A percentile compares a stretch with the other conserved stretches of the same genome.
Conservation (phyloP, 2,888 invertebrate genomes). For the Rhodophaea formosa region DNA sequence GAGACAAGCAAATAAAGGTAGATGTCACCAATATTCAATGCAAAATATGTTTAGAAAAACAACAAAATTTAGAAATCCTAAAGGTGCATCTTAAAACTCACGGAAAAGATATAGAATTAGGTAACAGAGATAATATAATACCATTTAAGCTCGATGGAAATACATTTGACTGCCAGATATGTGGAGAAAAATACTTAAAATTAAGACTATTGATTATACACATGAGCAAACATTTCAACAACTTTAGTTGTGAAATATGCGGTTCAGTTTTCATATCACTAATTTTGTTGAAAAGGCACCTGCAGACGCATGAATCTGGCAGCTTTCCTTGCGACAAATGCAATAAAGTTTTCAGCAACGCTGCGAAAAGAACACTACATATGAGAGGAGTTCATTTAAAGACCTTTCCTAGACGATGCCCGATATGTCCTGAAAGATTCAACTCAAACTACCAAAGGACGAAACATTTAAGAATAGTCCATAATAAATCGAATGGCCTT, state of each 20-base stretch:
- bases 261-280: conserved; percentile 58
- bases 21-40: conserved; percentile 57
- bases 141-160: conserved; percentile 58
- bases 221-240: conserved; percentile 67
- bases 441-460: conserved; percentile 62
- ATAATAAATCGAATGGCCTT: conserved; percentile 50
- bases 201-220: conserved; percentile 58
- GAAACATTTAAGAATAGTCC: conserved; percentile 58
- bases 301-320: conserved; percentile 54
- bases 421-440: conserved; percentile 62
- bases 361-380: conserved; percentile 53
- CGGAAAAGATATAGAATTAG: conserved; percentile 46
- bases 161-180: conserved; percentile 58
- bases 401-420: conserved; percentile 51
- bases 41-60: conserved; percentile 46
- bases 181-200: conserved; percentile 51
- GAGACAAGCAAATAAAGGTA: conserved; percentile 57
- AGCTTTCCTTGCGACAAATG: conserved; percentile 62
- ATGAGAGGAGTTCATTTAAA: conserved; percentile 60
- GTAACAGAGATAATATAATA: conserved; percentile 56
- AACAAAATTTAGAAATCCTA: conserved; percentile 41
- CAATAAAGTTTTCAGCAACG: conserved; percentile 59
- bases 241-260: conserved; percentile 65
- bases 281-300: conserved; percentile 50
- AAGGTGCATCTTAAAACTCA: conserved; percentile 57